Evolutionary conservation across 2,888 invertebrate species (phyloP).

Genomic region (Caenorhabditis sp.): DNA sequence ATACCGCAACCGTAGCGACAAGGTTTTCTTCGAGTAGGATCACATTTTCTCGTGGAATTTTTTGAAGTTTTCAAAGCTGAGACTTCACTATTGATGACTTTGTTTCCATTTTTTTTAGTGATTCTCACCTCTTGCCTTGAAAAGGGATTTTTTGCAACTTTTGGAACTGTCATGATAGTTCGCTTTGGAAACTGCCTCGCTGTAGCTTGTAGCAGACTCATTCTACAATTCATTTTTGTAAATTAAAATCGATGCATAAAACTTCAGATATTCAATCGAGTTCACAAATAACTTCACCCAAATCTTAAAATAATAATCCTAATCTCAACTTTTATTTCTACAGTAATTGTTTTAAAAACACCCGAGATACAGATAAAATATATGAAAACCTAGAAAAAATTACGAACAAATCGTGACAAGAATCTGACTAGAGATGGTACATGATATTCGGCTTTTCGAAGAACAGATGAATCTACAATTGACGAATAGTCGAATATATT

Average conservation of each 20-base stretch:
- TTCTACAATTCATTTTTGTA: too few species aligned
- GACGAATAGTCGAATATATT: slow-evolving; percentile 77
- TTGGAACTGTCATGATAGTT: neutral
- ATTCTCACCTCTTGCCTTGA: neutral
- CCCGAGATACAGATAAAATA: neutral
- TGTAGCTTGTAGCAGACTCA: neutral
- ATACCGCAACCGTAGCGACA: too few species aligned
- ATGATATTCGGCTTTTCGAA: slow-evolving; percentile 78
- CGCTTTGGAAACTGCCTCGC: neutral
- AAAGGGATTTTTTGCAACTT: neutral
- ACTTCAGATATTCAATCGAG: neutral
- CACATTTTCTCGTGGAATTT: too few species aligned
- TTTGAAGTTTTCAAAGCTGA: too few species aligned
- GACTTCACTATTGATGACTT: too few species aligned
- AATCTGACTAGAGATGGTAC: slow-evolving; percentile 84
- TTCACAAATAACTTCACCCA: neutral
- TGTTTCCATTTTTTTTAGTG: too few species aligned
- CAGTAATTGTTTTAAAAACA: slow-evolving; percentile 3
- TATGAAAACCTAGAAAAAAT: slow-evolving; percentile 79
- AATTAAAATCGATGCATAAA: neutral
- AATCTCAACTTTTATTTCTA: neutral
- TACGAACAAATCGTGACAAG: slow-evolving; percentile 81
- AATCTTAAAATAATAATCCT: neutral
- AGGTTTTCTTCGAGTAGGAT: too few species aligned
- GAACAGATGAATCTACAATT: slow-evolving; percentile 73